Conservation (phyloP, 2,888 invertebrate species). For the Oxyteleia sp. region DNA sequence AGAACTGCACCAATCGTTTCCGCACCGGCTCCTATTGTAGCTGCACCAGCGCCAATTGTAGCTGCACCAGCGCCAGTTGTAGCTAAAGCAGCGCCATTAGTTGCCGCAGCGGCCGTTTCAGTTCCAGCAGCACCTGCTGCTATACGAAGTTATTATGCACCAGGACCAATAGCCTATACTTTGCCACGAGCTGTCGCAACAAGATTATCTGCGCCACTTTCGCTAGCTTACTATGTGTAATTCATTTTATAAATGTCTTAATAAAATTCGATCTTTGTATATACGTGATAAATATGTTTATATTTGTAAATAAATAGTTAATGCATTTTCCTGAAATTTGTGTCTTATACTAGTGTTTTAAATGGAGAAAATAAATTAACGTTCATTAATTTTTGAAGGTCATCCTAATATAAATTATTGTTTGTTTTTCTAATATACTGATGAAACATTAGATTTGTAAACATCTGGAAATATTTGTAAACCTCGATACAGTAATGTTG, state of each 20-base stretch:
- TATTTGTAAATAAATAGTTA: constrained; percentile 52
- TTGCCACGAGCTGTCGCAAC: constrained; percentile 81
- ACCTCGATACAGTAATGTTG: no score
- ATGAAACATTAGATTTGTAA: no score
- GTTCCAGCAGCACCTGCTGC: constrained; percentile 55
- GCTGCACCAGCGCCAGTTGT: constrained; percentile 30
- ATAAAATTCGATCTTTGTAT: constrained; percentile 28
- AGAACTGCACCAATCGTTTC: constrained; percentile 9
- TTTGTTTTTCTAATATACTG: no score
- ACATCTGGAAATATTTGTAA: no score
- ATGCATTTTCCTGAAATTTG: constrained; percentile 33
- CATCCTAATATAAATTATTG: no score
- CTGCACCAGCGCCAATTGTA: constrained; percentile 40
- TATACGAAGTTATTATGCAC: constrained; percentile 78
- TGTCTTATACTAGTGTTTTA: no score
- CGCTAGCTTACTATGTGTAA: constrained; percentile 73
- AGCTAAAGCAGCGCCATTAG: constrained; percentile 31
- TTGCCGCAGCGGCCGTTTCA: constrained; percentile 37
- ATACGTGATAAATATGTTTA: constrained; percentile 8
- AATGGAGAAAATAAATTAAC: no score
- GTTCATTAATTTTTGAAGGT: no score
- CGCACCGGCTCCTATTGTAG: constrained; percentile 38
- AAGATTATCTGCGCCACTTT: constrained; percentile 74
- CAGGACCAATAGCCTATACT: constrained; percentile 79
- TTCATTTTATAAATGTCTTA: neutral